Evolutionary conservation across 1,140 invertebrate genomes (phyloP), one percentile per base, ranked within the genome.

Genomic region (Caenorhabditis briggsae): DNA sequence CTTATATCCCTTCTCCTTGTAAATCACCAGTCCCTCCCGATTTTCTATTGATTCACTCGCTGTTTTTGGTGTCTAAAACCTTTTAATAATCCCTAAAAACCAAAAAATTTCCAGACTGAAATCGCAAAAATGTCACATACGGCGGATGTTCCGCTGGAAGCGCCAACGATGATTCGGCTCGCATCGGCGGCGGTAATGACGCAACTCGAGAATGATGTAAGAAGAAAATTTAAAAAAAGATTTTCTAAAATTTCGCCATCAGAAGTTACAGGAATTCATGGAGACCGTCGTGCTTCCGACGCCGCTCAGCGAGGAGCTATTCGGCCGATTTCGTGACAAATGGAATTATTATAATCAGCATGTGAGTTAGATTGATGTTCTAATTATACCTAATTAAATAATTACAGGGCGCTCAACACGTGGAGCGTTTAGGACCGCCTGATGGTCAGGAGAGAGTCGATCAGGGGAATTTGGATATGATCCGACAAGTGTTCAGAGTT

Each of bases 381-480:
- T 33, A 33, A 33, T 33, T 33, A 33, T 33, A 33, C 33, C 33
- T 33, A 33, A 3, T 3, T 33, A 33, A 33, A 2, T 33, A 33
- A 33, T 65, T 65, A 9, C 61, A 65, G 61, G 61, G 61, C 33
- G 23, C 61, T 2, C 9, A 25, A 5, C 61, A 11, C 11, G 11
- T 33, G 5, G 25, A 33, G 33, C 61, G 33, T 65, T 53, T 53
- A 14, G 50, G 50, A 8, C 50, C 50, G 11, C 11, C 16, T 8
- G 50, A 53, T 14, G 50, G 16, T 53, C 50, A 16, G 16, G 50
- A 53, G 50, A 46, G 70, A 5, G 46, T 46, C 5, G 70, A 78
- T 50, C 70, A 78, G n/a, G 70, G 70, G 20, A 78, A 78, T 78
- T 23, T 78, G 18, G 46, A 78, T 50, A 78, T 78, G 70, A 83